phyloP scores from a whole-genome alignment of 2,113 vertebrate genomes.

The Ophiodon elongatus region DNA sequence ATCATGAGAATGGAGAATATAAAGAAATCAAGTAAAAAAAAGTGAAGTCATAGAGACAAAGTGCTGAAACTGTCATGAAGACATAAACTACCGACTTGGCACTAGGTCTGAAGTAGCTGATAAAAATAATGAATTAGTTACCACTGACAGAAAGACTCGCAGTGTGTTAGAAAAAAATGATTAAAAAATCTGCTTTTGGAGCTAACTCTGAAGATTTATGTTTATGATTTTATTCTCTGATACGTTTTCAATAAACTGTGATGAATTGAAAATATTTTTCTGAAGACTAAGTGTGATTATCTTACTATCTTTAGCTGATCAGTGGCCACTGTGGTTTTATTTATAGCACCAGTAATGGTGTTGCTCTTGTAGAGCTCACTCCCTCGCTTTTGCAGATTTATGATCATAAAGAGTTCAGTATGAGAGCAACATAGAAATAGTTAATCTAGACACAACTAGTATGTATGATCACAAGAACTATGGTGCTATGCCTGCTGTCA shows the following conservation, averaged over 20 bases:
- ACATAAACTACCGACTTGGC: neutral
- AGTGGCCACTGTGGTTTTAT: neutral
- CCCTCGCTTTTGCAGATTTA: neutral
- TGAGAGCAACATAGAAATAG: too few species aligned
- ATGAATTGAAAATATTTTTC: neutral
- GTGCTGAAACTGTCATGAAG: neutral
- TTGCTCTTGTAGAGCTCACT: neutral
- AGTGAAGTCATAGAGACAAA: neutral
- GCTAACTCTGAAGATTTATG: neutral
- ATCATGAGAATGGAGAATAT: neutral
- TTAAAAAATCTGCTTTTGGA: neutral
- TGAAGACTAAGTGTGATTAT: neutral
- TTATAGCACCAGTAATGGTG: neutral
- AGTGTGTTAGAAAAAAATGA: neutral
- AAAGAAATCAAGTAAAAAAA: neutral
- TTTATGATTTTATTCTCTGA: neutral
- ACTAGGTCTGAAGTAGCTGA: neutral
- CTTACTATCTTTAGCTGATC: neutral
- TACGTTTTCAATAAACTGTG: neutral
- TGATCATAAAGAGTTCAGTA: neutral
- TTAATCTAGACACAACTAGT: neutral
- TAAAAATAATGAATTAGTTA: neutral
- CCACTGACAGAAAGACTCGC: neutral
- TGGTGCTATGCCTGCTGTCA: neutral
- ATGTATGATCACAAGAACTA: neutral